phyloP scores from a whole-genome alignment of 2,888 invertebrate genomes.

The Pachycephus smyrnensis region DNA sequence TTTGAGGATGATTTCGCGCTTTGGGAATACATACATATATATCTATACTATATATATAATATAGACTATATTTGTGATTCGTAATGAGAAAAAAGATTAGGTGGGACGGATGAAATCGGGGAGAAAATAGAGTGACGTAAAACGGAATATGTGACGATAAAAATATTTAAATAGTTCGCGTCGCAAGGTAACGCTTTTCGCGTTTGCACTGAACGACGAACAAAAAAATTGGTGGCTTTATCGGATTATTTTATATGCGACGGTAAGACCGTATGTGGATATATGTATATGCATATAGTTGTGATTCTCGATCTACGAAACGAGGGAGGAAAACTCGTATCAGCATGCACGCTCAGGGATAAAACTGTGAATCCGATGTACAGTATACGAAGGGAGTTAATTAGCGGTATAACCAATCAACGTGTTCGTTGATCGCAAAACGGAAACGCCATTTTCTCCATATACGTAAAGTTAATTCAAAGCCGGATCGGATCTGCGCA shows the following conservation, averaged over 20 bases:
- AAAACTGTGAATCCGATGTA: neutral
- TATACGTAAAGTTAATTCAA: neutral
- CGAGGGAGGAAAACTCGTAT: neutral
- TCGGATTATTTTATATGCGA: neutral
- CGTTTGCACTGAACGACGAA: neutral
- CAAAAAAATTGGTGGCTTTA: neutral
- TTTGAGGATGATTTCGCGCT: neutral
- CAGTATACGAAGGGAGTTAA: neutral
- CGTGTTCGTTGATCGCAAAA: neutral
- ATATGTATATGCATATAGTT: neutral
- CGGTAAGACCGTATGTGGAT: neutral
- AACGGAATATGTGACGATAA: neutral
- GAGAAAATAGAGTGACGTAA: neutral
- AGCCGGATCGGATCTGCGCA: neutral
- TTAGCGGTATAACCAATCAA: neutral
- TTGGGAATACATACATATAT: neutral
- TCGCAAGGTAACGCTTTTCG: neutral
- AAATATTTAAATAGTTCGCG: neutral
- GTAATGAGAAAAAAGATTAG: neutral
- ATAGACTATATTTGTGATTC: neutral
- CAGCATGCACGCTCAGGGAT: neutral
- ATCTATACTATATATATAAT: neutral
- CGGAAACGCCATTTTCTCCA: neutral
- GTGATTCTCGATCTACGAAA: neutral
- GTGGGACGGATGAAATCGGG: neutral